Evolutionary conservation across 2,888 invertebrate species (phyloP).

Genomic region (Melinopterus prodromus): DNA sequence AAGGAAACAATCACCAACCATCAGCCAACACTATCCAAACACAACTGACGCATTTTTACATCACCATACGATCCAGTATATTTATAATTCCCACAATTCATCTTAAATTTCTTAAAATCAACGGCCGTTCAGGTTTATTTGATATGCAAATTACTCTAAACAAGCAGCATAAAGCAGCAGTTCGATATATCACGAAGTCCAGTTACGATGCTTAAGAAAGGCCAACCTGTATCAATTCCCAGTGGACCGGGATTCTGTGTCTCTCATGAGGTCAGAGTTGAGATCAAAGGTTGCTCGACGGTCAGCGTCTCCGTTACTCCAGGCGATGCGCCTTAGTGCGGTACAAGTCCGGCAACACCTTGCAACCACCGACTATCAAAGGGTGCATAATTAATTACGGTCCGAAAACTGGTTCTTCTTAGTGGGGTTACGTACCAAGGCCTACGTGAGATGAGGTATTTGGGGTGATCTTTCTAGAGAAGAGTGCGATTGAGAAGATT

Average conservation of each 20-base stretch:
- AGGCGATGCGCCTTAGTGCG: slow-evolving; percentile 19
- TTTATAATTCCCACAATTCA: not conserved
- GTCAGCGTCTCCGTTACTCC: slow-evolving; percentile 32
- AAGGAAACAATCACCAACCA: not conserved
- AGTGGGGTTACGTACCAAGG: not conserved
- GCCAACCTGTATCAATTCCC: slow-evolving; percentile 41
- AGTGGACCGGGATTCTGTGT: slow-evolving; percentile 42
- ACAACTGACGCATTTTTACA: slow-evolving; percentile 13
- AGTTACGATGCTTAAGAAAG: slow-evolving; percentile 19
- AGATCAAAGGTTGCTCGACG: slow-evolving; percentile 36
- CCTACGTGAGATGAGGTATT: not conserved
- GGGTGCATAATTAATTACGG: slow-evolving; percentile 39
- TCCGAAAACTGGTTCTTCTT: slow-evolving; percentile 7
- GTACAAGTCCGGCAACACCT: slow-evolving; percentile 34
- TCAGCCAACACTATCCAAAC: not conserved
- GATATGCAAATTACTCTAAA: slow-evolving; percentile 33
- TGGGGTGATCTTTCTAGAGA: not conserved
- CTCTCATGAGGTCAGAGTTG: slow-evolving; percentile 29
- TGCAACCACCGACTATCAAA: slow-evolving; percentile 29
- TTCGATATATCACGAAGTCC: not conserved
- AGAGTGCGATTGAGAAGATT: not conserved
- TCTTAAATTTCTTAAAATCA: slow-evolving; percentile 16
- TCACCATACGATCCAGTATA: not conserved
- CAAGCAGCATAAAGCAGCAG: not conserved
- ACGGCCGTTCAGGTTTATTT: slow-evolving; percentile 22